Evolutionary conservation across 2,888 invertebrate genomes (phyloP).

Genomic region (Lasiommata megera): DNA sequence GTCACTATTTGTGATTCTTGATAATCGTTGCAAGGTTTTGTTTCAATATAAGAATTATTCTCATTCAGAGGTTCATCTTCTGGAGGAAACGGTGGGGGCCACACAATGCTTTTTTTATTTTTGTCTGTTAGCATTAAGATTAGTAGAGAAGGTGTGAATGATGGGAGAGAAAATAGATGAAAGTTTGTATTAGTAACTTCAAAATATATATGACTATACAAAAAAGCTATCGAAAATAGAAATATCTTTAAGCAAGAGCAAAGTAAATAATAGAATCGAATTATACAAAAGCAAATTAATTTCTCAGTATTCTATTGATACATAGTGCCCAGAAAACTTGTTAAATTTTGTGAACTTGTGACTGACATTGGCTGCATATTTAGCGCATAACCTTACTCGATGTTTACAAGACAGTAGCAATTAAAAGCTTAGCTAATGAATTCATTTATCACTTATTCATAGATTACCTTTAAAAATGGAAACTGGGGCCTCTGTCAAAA

Average conservation of each 20-base stretch:
- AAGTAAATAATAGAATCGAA: neutral
- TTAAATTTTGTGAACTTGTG: conserved; percentile 58
- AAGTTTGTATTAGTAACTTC: conserved; percentile 65
- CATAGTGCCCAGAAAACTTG: conserved; percentile 58
- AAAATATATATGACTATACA: conserved; percentile 37
- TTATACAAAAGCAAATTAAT: neutral
- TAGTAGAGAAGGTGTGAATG: conserved; percentile 48
- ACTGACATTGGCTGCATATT: conserved; percentile 55
- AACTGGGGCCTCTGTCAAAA: conserved; percentile 77
- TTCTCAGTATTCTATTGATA: conserved; percentile 36
- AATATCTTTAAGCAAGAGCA: conserved; percentile 12
- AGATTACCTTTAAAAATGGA: conserved; percentile 79
- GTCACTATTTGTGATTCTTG: conserved; percentile 26
- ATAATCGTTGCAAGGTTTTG: conserved; percentile 20
- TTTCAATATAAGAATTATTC: conserved; percentile 27
- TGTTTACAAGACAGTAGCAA: conserved; percentile 59
- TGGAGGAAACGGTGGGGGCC: conserved; percentile 70
- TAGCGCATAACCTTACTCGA: conserved; percentile 57
- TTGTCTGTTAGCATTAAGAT: conserved; percentile 62
- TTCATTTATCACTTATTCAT: conserved; percentile 52
- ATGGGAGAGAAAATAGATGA: conserved; percentile 61
- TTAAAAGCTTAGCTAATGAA: conserved; percentile 52
- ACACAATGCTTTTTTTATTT: conserved; percentile 77
- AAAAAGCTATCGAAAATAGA: conserved; percentile 17
- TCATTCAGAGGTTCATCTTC: conserved; percentile 57